Base-by-base conservation (phyloP, 2,113 vertebrate genomes). In the Sceloporus undulatus region DNA sequence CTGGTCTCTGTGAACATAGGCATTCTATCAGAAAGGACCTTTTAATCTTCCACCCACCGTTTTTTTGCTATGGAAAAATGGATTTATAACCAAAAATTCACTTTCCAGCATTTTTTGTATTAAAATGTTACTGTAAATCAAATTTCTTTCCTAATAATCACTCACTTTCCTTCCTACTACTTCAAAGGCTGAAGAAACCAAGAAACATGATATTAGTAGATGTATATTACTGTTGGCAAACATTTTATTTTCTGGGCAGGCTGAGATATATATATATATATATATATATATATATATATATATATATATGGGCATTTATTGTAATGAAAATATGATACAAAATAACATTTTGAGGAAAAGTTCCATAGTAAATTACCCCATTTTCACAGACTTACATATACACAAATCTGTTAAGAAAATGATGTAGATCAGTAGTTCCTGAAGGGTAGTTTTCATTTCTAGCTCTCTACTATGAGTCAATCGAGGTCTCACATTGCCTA, bases 381-480 rank as follows among this genome's bases (percentile, higher is more conserved):
- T 16, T 4, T 68, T 14, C 2, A 52, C 8, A 9, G 92, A 94
- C 95, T 95, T 95, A 95, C 95, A 29, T 81, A 95, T 70, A 3
- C 94, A 96, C 79, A 95, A 90, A 81, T 90, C 92, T 81, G 88
- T 77, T 92, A 97, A 94, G 90, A 96, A 95, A n/a, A 93, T 40
- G 21, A 80, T 18, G 85, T 95, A 96, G 62, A 94, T 4, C 71
- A 94, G 6, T 87, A 96, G 84, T 70, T 96, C 96, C 52, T 88
- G 89, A 83, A 95, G 84, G 27, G 91, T 91, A 19, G 62, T 70
- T 66, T 73, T 96, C 88, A 92, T 84, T n/a, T 94, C 93, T 82
- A 80, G 38, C 1, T 95, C 93, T 9, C 86, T 11, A 88, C 89
- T 93, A 83, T 70, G 85, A 4, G 8, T 88, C 13, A 83, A 29